Evolutionary conservation across 2,888 invertebrate genomes (phyloP), one percentile per base, ranked within the genome.

Genomic region (Dorcus hopei): DNA sequence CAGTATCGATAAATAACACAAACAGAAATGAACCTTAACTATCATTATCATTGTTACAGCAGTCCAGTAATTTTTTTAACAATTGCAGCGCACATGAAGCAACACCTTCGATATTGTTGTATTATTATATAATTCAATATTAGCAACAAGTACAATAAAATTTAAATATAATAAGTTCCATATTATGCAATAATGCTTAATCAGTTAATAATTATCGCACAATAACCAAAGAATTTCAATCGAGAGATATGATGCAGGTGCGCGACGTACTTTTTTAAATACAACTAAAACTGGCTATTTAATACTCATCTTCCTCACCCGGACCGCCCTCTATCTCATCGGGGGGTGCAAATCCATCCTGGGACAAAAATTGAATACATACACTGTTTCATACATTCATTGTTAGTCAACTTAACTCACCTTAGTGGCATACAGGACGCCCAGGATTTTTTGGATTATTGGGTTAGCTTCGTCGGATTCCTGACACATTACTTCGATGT

Each of bases 401-500:
- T 49, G 41, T 49, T n/a, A 23, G 8, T 4, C 11, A 19, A 26
- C 16, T 16, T 49, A 43, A 77, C 81, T 80, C 82, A 96, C 97
- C 90, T 97, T 97, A 76, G 97, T 97, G 74, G 95, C 97, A 83
- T 99, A 99, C 74, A 99, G 86, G 77, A 99, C 95, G 76, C 97
- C 96, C 81, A 97, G 85, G 74, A 99, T 92, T 82, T 92, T 93
- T 78, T 90, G 89, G 70, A 95, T 86, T 69, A 95, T 85, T 54
- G 92, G 90, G 76, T 85, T 87, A 70, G 86, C 86, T 71, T 89
- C 89, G 71, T 92, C 91, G 76, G 90, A 88, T 79, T 97, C 97
- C 85, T 97, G 97, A 84, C 98, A 98, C 82, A 97, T 88, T 64
- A 97, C 91, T 84, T 99, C 99, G 79, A 99, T 97, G 77, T 97